Evolutionary conservation across 1,140 invertebrate species (phyloP).

Genomic region (Euura lappo): DNA sequence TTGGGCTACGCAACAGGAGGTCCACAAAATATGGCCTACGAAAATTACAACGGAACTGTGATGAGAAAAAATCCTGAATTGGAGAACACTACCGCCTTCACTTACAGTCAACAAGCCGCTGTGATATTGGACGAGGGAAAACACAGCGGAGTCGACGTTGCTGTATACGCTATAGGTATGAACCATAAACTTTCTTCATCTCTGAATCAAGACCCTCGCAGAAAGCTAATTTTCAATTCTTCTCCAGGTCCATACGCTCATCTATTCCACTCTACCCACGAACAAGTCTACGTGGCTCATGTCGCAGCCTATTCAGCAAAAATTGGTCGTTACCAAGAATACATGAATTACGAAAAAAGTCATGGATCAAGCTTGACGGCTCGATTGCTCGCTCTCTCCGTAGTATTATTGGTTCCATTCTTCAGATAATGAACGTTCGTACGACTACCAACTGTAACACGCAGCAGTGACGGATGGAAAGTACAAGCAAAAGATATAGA

Average conservation of each 20-base stretch:
- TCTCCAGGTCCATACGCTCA: constrained; percentile 83
- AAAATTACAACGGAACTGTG: constrained; percentile 43
- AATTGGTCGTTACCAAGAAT: constrained; percentile 64
- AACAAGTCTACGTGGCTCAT: constrained; percentile 91
- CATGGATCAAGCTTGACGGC: too few relatives aligned
- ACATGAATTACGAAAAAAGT: too few relatives aligned
- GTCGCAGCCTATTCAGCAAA: constrained; percentile 80
- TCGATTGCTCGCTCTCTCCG: too few relatives aligned
- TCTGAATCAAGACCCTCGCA: not conserved
- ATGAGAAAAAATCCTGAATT: constrained; percentile 61
- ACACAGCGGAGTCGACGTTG: constrained; percentile 85
- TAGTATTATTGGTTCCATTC: too few relatives aligned
- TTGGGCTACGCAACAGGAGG: constrained; percentile 83
- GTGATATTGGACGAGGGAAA: constrained; percentile 76
- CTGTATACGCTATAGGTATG: constrained; percentile 79
- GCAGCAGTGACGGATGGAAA: too few relatives aligned
- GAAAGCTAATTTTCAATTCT: not conserved
- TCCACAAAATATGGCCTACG: constrained; percentile 69
- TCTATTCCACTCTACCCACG: constrained; percentile 87
- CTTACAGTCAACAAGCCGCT: constrained; percentile 76
- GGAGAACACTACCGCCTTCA: constrained; percentile 68
- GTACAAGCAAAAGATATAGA: too few relatives aligned
- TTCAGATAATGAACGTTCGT: too few relatives aligned
- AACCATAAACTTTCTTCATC: not conserved
- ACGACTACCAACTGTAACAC: too few relatives aligned